Evolutionary conservation across 2,888 invertebrate genomes (phyloP), one percentile per base, ranked within the genome.

Genomic region (Leucozona laternaria): DNA sequence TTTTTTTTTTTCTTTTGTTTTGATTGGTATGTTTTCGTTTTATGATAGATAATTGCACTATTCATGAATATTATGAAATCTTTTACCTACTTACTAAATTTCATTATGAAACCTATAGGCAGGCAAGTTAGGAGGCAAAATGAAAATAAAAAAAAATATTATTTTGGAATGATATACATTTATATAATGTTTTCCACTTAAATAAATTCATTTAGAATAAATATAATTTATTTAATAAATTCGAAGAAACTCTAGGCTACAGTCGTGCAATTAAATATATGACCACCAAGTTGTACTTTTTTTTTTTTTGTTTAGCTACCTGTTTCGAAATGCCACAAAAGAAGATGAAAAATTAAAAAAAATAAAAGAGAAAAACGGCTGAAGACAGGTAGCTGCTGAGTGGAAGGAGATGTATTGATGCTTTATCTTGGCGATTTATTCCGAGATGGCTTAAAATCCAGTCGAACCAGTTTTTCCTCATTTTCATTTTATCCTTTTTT

Each of bases 391-490:
- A 86, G 86, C 86, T 82, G 78, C 48, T 73, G 66, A 86, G 64
- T 75, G 58, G 78, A 81, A 82, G 78, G 75, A 86, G 86, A 86
- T 82, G 81, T 82, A 82, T 81, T 73, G 86, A 82, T 86, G 82
- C 73, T 82, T 78, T 82, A 86, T 81, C 86, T 85, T 82, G 77
- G 73, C 55, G 77, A 78, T 85, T 81, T 55, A 77, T 73, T 78
- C 37, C 57, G 64, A 75, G 22, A 68, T 73, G 50, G 76, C 50
- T 66, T 48, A 57, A 72, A 87, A 83, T 87, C 79, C 79, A 57
- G 82, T 76, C 73, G 79, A 87, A 83, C 87, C 82, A 73, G 86
- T 87, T 79, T 77, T 78, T 37, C 68, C 68, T 48, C 31, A 37
- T 64, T 11, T 43, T 25, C 40, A 11, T 70, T 82, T 48, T 40